Evolutionary conservation across 2,797 vertebrate species (phyloP).

Genomic region (Propithecus deckenii): DNA sequence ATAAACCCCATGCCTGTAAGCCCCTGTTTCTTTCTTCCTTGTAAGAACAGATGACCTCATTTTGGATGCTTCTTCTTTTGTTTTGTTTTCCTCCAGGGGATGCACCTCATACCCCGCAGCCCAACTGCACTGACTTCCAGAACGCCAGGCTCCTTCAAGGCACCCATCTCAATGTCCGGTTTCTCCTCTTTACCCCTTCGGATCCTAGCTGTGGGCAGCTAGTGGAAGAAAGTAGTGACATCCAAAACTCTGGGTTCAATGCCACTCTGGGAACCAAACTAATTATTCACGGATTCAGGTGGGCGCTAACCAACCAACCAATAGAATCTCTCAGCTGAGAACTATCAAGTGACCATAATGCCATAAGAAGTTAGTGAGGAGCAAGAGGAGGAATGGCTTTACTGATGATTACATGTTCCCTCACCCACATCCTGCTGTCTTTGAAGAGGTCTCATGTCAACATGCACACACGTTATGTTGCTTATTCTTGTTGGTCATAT

Average conservation of each 20-base stretch:
- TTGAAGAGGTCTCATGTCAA: background rate
- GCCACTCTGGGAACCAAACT: constrained; percentile 90
- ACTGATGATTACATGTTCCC: background rate
- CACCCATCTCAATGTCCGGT: constrained; percentile 87
- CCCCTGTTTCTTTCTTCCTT: background rate
- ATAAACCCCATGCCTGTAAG: background rate
- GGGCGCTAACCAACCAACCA: constrained; percentile 50
- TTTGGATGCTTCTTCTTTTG: constrained; percentile 1
- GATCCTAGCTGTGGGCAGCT: constrained; percentile 87
- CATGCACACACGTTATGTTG: background rate
- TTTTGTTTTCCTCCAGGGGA: constrained; percentile 77
- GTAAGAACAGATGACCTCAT: background rate
- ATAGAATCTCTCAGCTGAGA: background rate
- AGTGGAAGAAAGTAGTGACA: constrained; percentile 82
- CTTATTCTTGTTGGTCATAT: background rate
- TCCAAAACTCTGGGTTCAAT: constrained; percentile 86
- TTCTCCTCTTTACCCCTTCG: constrained; percentile 90
- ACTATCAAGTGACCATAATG: background rate
- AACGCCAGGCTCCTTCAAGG: constrained; percentile 85
- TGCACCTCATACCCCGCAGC: background rate
- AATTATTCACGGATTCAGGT: constrained; percentile 97
- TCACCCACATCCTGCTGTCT: background rate
- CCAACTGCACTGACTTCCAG: constrained; percentile 90
- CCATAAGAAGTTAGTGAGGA: background rate
- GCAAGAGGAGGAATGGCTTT: background rate